Percentiles rank a stretch among this genome's conserved stretches.
These are phyloP conservation scores for Phyllotreta striolata DNA, from an alignment of 2,888 invertebrate genomes.

Conservation along the genomic window DNA sequence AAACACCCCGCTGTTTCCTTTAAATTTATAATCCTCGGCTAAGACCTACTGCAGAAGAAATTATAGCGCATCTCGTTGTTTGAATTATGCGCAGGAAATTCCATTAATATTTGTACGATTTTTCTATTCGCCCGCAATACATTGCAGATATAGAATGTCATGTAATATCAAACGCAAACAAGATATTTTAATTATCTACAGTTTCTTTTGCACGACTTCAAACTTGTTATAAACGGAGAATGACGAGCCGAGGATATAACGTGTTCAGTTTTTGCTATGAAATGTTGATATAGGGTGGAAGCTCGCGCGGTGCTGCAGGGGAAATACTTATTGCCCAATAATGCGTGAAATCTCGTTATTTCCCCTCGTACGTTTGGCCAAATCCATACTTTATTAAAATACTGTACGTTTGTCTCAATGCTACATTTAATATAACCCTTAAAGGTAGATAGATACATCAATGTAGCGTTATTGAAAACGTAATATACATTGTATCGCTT, in stretches of 20 bases:
- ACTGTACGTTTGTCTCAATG: neutral
- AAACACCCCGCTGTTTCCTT: conserved; percentile 35
- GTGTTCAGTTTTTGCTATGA: conserved; percentile 3
- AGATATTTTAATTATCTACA: too few relatives aligned
- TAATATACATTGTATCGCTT: too few relatives aligned
- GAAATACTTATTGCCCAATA: conserved; percentile 8
- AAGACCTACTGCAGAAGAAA: neutral
- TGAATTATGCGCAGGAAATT: too few relatives aligned
- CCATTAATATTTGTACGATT: too few relatives aligned
- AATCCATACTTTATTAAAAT: conserved; percentile 9
- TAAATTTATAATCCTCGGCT: conserved; percentile 23
- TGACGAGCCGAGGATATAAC: neutral
- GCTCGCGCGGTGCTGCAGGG: neutral
- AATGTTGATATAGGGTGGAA: conserved; percentile 10
- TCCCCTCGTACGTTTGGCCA: neutral
- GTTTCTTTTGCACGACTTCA: neutral
- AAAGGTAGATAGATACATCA: neutral
- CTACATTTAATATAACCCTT: neutral
- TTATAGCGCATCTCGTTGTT: too few relatives aligned
- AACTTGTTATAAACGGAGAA: neutral
- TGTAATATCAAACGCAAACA: too few relatives aligned
- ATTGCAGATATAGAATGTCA: too few relatives aligned
- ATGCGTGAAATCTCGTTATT: neutral
- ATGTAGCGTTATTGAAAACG: too few relatives aligned
- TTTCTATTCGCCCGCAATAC: too few relatives aligned